Percentiles rank a stretch among this genome's conserved stretches.
phyloP scores from a whole-genome alignment of 2,797 vertebrate genomes.

The Nasua narica region DNA sequence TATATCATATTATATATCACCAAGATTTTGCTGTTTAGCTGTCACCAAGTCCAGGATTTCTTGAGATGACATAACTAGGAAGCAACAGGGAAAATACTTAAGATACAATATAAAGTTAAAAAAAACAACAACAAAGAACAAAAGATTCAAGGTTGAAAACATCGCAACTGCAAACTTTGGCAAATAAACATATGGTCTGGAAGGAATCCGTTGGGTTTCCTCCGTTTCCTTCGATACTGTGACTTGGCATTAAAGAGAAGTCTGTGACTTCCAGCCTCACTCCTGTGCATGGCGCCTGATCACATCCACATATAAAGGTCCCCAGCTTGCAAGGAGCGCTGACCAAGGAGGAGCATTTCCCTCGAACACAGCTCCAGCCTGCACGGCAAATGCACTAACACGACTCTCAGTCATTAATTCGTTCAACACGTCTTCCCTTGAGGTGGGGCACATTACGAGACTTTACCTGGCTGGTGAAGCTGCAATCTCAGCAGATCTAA shows the following conservation, averaged over 20 bases:
- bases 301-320: neutral
- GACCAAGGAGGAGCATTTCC: neutral
- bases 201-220: neutral
- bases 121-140: neutral
- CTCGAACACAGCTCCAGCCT: neutral
- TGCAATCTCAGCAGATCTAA: neutral
- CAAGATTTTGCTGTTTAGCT: neutral
- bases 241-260: neutral
- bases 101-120: neutral
- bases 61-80: neutral
- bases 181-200: neutral
- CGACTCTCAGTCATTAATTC: neutral
- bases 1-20: neutral
- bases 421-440: neutral
- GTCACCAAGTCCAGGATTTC: neutral
- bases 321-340: neutral
- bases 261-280: neutral
- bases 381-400: neutral
- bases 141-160: neutral
- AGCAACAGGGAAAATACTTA: neutral
- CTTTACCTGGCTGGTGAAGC: neutral
- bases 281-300: neutral
- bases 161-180: neutral
- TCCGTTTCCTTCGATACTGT: neutral
- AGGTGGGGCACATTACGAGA: neutral